Evolutionary conservation across 2,797 vertebrate species (phyloP).

Genomic region (Eulemur albifrons): DNA sequence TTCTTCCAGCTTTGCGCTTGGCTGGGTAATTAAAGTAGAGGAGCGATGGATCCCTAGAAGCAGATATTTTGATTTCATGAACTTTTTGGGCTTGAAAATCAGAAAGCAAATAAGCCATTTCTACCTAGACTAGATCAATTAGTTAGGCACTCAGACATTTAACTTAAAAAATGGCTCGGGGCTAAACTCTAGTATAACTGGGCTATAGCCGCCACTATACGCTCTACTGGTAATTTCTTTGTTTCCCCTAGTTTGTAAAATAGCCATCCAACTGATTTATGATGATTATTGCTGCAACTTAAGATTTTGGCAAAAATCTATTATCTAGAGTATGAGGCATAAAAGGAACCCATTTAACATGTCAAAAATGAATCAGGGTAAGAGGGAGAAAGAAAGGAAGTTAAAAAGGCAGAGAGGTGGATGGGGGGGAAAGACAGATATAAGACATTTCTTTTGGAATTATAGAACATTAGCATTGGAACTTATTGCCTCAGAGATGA

Average conservation of each 20-base stretch:
- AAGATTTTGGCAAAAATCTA: conserved; percentile 3
- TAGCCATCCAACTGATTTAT: not conserved
- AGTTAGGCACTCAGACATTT: not conserved
- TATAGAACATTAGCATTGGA: not conserved
- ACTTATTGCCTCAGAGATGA: not conserved
- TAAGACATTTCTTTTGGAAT: not conserved
- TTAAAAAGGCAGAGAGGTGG: not conserved
- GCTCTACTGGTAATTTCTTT: not conserved
- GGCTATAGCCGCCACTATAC: not conserved
- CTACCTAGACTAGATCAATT: not conserved
- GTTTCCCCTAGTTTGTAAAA: not conserved
- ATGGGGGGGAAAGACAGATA: not conserved
- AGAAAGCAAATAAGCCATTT: conserved; percentile 19
- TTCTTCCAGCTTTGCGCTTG: not conserved
- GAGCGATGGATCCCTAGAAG: not conserved
- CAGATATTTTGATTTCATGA: conserved; percentile 15
- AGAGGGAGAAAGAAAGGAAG: not conserved
- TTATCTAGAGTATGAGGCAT: not conserved
- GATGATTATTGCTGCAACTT: conserved; percentile 3
- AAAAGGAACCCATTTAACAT: conserved; percentile 2
- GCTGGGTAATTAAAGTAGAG: not conserved
- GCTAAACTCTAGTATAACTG: not conserved
- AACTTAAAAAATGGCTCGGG: not conserved
- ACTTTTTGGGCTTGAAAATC: not conserved
- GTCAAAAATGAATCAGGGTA: not conserved